phyloP scores from a whole-genome alignment of 37 sponge, comb jelly and placozoan genomes.

The Theonella swinhoei region DNA sequence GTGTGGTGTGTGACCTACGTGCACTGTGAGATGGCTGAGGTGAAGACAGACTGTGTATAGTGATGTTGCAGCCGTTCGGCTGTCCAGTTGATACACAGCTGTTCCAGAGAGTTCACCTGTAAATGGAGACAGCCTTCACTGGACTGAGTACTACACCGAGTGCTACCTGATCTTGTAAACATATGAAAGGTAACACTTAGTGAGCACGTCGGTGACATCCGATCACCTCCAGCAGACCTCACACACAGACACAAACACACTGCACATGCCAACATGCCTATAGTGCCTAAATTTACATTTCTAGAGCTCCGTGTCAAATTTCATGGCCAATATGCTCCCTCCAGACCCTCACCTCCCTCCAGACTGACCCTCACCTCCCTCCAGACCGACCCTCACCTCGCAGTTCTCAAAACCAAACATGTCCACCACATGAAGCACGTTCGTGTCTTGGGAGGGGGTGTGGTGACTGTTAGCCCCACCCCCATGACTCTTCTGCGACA shows the following conservation, averaged over 20 bases:
- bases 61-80: conserved; percentile 66
- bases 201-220: background rate
- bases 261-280: too few species aligned
- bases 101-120: conserved; percentile 76
- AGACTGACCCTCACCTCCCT: background rate
- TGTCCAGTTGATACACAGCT: conserved; percentile 75
- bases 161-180: too few species aligned
- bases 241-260: background rate
- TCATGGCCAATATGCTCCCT: too few species aligned
- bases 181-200: background rate
- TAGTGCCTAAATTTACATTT: too few species aligned
- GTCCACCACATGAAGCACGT: conserved; percentile 58
- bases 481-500: conserved; percentile 3
- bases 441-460: background rate
- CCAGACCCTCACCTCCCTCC: too few species aligned
- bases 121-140: background rate
- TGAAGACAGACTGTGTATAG: conserved; percentile 54
- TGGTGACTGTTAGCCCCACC: background rate
- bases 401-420: conserved; percentile 81
- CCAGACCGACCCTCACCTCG: conserved; percentile 36
- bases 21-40: conserved; percentile 36
- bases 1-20: conserved; percentile 14
- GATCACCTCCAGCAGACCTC: too few species aligned
- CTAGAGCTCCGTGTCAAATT: too few species aligned
- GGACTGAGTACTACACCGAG: too few species aligned